phyloP scores from a whole-genome alignment of 2,888 invertebrate species.

The Apomyelois bistriatella region DNA sequence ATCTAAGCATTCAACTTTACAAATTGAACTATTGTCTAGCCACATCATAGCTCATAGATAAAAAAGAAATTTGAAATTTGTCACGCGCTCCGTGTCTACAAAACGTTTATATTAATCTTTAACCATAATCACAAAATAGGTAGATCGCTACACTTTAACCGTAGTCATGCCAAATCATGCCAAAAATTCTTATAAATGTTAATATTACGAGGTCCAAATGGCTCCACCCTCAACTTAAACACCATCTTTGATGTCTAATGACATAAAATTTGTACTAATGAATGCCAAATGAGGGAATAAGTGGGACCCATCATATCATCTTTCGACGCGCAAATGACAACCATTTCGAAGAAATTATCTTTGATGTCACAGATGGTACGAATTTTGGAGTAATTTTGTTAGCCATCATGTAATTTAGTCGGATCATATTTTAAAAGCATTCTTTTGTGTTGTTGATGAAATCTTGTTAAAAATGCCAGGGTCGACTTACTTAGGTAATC shows the following conservation, averaged over 20 bases:
- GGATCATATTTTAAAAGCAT: not conserved
- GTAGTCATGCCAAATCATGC: too few relatives aligned
- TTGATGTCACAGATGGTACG: conserved; percentile 3
- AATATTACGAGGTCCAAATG: conserved; percentile 5
- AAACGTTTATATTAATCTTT: too few relatives aligned
- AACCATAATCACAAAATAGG: too few relatives aligned
- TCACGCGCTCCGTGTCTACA: too few relatives aligned
- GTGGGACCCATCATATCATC: conserved; percentile 4
- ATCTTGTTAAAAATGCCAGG: too few relatives aligned
- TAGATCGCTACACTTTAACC: too few relatives aligned
- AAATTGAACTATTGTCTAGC: too few relatives aligned
- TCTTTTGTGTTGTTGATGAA: too few relatives aligned
- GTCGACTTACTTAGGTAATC: too few relatives aligned
- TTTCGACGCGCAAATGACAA: not conserved
- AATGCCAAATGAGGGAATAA: conserved; percentile 15
- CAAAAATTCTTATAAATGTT: not conserved
- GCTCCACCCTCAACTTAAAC: not conserved
- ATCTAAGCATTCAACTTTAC: too few relatives aligned
- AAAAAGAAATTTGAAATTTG: too few relatives aligned
- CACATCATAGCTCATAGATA: too few relatives aligned
- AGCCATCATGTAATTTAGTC: not conserved
- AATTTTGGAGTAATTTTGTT: not conserved
- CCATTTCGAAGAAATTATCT: conserved; percentile 1
- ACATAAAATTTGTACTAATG: conserved; percentile 15
- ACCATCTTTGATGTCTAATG: conserved; percentile 7